These are phyloP conservation scores for Papilio glaucus DNA, from an alignment of 1,140 invertebrate species.

Conservation along the genomic window DNA sequence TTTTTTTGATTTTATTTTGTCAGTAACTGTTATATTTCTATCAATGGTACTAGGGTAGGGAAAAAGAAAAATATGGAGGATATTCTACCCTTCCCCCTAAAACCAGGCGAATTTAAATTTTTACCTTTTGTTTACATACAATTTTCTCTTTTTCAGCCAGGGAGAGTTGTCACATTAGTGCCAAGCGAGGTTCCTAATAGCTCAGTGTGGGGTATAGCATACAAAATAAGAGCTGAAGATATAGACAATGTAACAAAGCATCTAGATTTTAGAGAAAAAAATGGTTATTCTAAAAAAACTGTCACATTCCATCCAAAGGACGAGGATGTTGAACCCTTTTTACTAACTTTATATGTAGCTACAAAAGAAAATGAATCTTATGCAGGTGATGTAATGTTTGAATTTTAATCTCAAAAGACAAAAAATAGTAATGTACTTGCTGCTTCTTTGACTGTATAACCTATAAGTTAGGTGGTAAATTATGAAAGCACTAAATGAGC, in stretches of 20 bases:
- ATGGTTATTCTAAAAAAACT: slow-evolving; percentile 90
- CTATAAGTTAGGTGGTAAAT: no score
- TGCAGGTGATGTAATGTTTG: slow-evolving; percentile 76
- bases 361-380: slow-evolving; percentile 91
- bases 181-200: slow-evolving; percentile 86
- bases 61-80: no score
- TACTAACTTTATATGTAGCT: slow-evolving; percentile 93
- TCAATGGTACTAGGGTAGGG: no score
- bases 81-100: no score
- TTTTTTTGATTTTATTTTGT: no score
- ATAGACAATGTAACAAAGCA: slow-evolving; percentile 89
- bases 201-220: slow-evolving; percentile 95
- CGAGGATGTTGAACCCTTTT: slow-evolving; percentile 83
- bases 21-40: no score
- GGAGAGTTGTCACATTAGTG: slow-evolving; percentile 94
- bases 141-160: slow-evolving; percentile 87
- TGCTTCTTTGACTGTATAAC: no score
- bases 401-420: background rate
- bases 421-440: no score
- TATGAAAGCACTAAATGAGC: no score
- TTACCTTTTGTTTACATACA: background rate
- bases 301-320: slow-evolving; percentile 88
- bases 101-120: background rate
- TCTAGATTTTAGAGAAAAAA: slow-evolving; percentile 95
- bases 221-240: slow-evolving; percentile 90